Percentiles rank a stretch among this genome's conserved stretches.
Evolutionary conservation across 2,888 invertebrate genomes (phyloP).

Genomic region (Morpho helenor): DNA sequence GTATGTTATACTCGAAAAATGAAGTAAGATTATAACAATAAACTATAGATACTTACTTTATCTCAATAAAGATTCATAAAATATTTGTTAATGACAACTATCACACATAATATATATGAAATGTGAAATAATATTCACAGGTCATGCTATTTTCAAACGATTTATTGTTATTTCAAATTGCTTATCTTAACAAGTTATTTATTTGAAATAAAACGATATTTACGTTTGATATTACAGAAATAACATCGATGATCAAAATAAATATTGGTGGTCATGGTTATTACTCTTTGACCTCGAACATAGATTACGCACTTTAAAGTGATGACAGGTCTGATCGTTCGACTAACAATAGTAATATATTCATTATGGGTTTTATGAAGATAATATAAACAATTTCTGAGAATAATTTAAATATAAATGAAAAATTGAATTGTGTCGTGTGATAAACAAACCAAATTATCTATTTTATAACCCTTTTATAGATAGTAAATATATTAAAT

Average conservation of each 20-base stretch:
- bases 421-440: background rate
- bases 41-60: conserved; percentile 4
- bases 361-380: background rate
- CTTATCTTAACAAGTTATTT: background rate
- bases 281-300: background rate
- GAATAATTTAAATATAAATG: conserved; percentile 4
- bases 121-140: no score
- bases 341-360: background rate
- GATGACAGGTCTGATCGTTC: conserved; percentile 3
- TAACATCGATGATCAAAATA: background rate
- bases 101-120: no score
- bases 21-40: background rate
- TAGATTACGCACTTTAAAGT: background rate
- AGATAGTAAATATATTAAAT: no score
- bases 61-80: background rate
- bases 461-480: no score
- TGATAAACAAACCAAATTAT: background rate
- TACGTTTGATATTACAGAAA: conserved; percentile 1
- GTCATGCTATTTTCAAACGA: background rate
- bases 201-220: conserved; percentile 1
- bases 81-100: no score
- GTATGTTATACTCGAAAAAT: background rate
- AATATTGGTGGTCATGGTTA: conserved; percentile 6
- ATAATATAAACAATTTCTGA: background rate
- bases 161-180: background rate